Percentiles rank a stretch among this genome's conserved stretches.
These are phyloP conservation scores for Protonibea diacanthus DNA, from an alignment of 2,797 vertebrate genomes.

Conservation along the genomic window DNA sequence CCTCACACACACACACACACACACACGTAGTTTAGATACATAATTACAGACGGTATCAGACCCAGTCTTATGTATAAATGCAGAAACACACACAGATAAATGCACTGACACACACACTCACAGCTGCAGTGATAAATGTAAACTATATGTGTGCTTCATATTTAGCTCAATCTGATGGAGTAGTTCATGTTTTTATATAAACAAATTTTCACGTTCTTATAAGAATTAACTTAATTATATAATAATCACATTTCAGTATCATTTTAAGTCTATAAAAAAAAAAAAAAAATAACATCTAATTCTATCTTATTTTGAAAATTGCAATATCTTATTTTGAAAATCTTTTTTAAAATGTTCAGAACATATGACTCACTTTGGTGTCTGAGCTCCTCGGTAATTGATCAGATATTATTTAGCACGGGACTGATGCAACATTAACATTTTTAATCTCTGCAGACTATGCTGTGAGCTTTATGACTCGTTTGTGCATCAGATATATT, in stretches of 20 bases:
- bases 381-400: slow-evolving; percentile 26
- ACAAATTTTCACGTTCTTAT: neutral
- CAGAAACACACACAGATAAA: neutral
- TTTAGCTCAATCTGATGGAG: neutral
- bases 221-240: neutral
- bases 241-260: neutral
- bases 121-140: neutral
- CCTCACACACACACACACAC: slow-evolving; percentile 26
- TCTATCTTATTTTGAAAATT: neutral
- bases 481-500: slow-evolving; percentile 43
- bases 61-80: neutral
- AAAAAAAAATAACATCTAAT: neutral
- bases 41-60: slow-evolving; percentile 28
- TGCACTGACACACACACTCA: slow-evolving; percentile 7
- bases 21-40: neutral
- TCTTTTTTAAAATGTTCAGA: neutral
- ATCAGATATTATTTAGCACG: slow-evolving; percentile 26
- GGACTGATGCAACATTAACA: slow-evolving; percentile 21
- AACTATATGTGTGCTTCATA: slow-evolving; percentile 7
- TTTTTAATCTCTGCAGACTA: slow-evolving; percentile 13
- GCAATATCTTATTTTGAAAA: neutral
- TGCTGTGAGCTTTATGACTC: slow-evolving; percentile 55
- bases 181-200: neutral
- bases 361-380: neutral
- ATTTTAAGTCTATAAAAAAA: neutral